phyloP scores from a whole-genome alignment of 2,797 vertebrate species.

The Neomorphus geoffroyi region DNA sequence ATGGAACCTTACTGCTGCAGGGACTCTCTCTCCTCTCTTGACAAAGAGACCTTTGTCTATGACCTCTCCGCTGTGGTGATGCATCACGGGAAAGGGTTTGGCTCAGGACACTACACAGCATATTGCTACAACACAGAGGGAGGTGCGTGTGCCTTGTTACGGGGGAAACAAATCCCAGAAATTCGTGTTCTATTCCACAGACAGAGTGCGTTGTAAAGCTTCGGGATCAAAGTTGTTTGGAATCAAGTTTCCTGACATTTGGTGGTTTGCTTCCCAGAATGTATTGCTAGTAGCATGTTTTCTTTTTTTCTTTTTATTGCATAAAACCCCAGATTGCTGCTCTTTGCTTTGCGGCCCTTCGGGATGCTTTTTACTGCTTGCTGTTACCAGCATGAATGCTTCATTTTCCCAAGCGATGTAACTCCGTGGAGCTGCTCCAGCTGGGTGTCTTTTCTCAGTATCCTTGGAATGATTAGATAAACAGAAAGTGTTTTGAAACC shows the following conservation, averaged over 20 bases:
- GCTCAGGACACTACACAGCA: constrained; percentile 99
- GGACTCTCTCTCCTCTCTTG: constrained; percentile 86
- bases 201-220: not conserved
- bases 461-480: constrained; percentile 17
- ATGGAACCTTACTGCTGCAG: constrained; percentile 99
- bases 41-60: constrained; percentile 92
- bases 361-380: constrained; percentile 2
- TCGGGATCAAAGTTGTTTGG: not conserved
- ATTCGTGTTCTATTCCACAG: not conserved
- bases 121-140: constrained; percentile 99
- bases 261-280: not conserved
- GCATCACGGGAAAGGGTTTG: constrained; percentile 99
- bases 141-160: constrained; percentile 84
- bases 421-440: not conserved
- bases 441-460: constrained; percentile 8
- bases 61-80: constrained; percentile 99
- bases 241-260: not conserved
- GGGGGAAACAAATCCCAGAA: not conserved
- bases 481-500: constrained; percentile 47
- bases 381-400: constrained; percentile 6
- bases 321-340: not conserved
- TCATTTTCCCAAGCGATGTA: not conserved
- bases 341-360: not conserved
- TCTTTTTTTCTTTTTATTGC: too few species aligned
- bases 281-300: not conserved